Percentiles rank a stretch among this genome's conserved stretches.
phyloP scores from a whole-genome alignment of 2,888 invertebrate genomes.

The Scaptomyza caliginosa region DNA sequence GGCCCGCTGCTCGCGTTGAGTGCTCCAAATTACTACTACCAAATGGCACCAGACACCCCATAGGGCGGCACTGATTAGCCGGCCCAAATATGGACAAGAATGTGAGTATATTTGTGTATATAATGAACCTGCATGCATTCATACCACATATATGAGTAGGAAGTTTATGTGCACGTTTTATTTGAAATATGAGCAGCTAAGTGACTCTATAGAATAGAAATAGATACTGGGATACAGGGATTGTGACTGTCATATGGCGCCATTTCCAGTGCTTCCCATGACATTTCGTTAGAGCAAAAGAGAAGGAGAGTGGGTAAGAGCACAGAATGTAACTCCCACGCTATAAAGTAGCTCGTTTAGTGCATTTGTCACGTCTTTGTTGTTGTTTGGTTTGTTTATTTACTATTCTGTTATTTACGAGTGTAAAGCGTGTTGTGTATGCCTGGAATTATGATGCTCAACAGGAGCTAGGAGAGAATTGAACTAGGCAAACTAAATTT shows the following conservation, averaged over 20 bases:
- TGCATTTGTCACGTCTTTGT: conserved; percentile 78
- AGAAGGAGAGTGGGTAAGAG: conserved; percentile 18
- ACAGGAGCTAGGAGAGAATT: conserved; percentile 2
- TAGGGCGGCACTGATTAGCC: conserved; percentile 63
- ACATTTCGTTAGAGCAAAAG: conserved; percentile 22
- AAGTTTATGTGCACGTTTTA: conserved; percentile 69
- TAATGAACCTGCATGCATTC: conserved; percentile 36
- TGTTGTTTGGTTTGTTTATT: conserved; percentile 23
- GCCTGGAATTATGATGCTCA: conserved; percentile 51
- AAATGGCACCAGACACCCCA: conserved; percentile 45
- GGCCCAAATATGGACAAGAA: conserved; percentile 39
- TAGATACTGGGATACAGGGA: not conserved
- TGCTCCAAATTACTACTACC: conserved; percentile 75
- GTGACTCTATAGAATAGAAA: conserved; percentile 51
- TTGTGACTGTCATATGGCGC: conserved; percentile 51
- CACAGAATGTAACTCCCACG: conserved; percentile 70
- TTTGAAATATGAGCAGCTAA: conserved; percentile 71
- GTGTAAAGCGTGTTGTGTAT: conserved; percentile 55
- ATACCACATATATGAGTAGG: conserved; percentile 47
- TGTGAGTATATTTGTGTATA: conserved; percentile 6
- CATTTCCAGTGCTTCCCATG: conserved; percentile 61
- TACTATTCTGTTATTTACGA: conserved; percentile 62
- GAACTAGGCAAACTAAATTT: not conserved
- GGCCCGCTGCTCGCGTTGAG: conserved; percentile 75
- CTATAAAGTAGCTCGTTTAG: conserved; percentile 72